These are phyloP conservation scores for Furcula furcula DNA, from an alignment of 2,888 invertebrate species.

Conservation along the genomic window DNA sequence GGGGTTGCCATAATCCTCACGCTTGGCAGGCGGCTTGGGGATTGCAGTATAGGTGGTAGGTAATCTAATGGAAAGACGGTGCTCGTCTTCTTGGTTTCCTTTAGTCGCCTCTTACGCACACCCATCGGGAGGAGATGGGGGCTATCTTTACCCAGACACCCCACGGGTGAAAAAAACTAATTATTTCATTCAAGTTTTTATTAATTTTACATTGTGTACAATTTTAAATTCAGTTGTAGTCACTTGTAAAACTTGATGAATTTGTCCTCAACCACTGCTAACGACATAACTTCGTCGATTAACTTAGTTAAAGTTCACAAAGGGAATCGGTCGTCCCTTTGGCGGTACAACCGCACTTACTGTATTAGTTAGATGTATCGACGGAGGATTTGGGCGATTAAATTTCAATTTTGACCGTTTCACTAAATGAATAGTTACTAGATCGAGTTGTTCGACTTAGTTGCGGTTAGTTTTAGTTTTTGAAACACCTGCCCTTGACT, in stretches of 20 bases:
- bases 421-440: slow-evolving; percentile 10
- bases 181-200: too few species aligned
- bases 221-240: slow-evolving; percentile 15
- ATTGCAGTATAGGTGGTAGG: too few species aligned
- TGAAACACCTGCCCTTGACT: slow-evolving; percentile 1
- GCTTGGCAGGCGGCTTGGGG: too few species aligned
- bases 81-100: too few species aligned
- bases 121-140: too few species aligned
- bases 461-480: not conserved
- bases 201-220: slow-evolving; percentile 20
- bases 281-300: slow-evolving; percentile 27
- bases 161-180: too few species aligned
- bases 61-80: too few species aligned
- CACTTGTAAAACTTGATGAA: slow-evolving; percentile 19
- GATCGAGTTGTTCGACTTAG: not conserved
- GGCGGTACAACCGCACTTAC: slow-evolving; percentile 24
- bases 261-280: slow-evolving; percentile 27
- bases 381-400: slow-evolving; percentile 20
- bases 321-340: slow-evolving; percentile 25
- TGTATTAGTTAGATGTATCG: slow-evolving; percentile 26
- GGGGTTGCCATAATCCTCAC: too few species aligned
- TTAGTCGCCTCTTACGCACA: too few species aligned
- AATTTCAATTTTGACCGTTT: slow-evolving; percentile 24
- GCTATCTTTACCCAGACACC: too few species aligned
- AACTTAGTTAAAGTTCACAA: slow-evolving; percentile 32